phyloP scores from a whole-genome alignment of 2,797 vertebrate genomes.

The Anisognathus igniventris region DNA sequence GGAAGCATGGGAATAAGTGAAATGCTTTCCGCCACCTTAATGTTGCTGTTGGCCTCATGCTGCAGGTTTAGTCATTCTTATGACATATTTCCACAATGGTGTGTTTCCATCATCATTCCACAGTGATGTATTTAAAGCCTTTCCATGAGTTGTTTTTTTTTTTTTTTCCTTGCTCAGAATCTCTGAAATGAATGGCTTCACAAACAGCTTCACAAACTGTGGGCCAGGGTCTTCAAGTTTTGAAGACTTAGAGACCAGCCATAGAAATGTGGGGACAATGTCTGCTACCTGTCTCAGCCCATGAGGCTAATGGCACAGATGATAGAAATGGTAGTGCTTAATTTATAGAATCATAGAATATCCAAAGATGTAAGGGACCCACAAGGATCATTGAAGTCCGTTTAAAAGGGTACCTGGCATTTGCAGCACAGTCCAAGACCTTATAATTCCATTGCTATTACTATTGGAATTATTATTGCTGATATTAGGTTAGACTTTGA shows the following conservation, averaged over 20 bases:
- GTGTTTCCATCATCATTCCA: conserved; percentile 44
- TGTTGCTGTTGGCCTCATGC: conserved; percentile 50
- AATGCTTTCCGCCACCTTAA: conserved; percentile 54
- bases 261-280: not conserved
- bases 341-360: not conserved
- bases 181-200: not conserved
- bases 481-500: not conserved
- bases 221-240: not conserved
- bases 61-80: conserved; percentile 58
- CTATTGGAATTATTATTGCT: not conserved
- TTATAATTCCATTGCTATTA: not conserved
- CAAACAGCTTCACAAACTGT: not conserved
- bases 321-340: not conserved
- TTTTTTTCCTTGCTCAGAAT: not conserved
- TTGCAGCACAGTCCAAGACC: not conserved
- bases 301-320: not conserved
- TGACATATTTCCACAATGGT: conserved; percentile 52
- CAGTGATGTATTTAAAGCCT: conserved; percentile 26
- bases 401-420: not conserved
- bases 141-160: not conserved
- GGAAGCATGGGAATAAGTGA: conserved; percentile 37
- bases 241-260: not conserved
- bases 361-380: not conserved
- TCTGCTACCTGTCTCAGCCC: not conserved
- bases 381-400: not conserved